A percentile compares a stretch with the other conserved stretches of the same genome.
Conservation (phyloP, 2,888 invertebrate species). For the Trissolcus brochymenae region DNA sequence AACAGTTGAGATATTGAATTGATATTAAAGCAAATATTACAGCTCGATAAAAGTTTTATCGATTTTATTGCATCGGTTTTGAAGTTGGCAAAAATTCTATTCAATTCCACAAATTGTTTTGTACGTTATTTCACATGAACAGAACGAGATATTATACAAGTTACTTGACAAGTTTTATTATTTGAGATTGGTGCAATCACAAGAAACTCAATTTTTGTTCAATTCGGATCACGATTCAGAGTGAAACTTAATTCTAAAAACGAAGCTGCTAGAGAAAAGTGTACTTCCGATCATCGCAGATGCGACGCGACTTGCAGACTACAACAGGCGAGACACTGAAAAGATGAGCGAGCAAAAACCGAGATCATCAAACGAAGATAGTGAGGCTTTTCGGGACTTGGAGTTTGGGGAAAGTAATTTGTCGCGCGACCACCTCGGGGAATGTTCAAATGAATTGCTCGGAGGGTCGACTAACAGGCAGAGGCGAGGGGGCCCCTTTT, state of each 20-base stretch:
- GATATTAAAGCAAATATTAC: too few species aligned
- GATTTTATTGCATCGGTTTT: not conserved
- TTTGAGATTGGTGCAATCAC: too few species aligned
- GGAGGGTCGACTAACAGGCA: constrained; percentile 59
- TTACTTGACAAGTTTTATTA: too few species aligned
- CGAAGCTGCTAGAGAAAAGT: constrained; percentile 30
- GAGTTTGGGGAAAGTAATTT: constrained; percentile 73
- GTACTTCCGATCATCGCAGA: constrained; percentile 26
- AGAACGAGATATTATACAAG: too few species aligned
- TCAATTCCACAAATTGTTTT: too few species aligned
- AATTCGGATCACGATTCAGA: too few species aligned
- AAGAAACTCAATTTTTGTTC: too few species aligned
- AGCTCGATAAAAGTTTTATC: too few species aligned
- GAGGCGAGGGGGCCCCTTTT: constrained; percentile 63
- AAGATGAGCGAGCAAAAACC: constrained; percentile 55
- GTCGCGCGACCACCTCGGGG: constrained; percentile 77
- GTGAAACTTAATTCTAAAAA: not conserved
- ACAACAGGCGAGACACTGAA: constrained; percentile 14
- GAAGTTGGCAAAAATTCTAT: not conserved
- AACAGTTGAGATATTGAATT: too few species aligned
- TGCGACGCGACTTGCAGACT: constrained; percentile 24
- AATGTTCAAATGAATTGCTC: constrained; percentile 76
- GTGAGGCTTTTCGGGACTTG: constrained; percentile 65
- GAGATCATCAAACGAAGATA: constrained; percentile 74
- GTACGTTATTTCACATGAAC: not conserved